These are phyloP conservation scores for Sycophila texana DNA, from an alignment of 2,888 invertebrate species.

Conservation along the genomic window DNA sequence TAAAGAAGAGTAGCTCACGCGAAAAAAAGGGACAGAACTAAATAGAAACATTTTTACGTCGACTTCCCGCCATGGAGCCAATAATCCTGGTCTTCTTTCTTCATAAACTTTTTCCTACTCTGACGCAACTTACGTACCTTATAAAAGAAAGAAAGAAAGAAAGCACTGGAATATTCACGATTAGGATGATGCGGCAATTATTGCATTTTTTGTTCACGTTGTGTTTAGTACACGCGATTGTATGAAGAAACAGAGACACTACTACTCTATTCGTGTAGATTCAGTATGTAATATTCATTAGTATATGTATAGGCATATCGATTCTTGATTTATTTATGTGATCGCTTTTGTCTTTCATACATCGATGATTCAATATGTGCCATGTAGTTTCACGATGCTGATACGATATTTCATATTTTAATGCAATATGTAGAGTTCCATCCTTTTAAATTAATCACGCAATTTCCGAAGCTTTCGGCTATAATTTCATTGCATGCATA, in stretches of 20 bases:
- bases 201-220: too few species aligned
- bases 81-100: slow-evolving; percentile 29
- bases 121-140: too few species aligned
- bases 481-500: slow-evolving; percentile 36
- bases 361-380: slow-evolving; percentile 21
- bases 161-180: too few species aligned
- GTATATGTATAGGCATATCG: slow-evolving; percentile 34
- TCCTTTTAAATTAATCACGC: slow-evolving; percentile 39
- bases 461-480: slow-evolving; percentile 7
- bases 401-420: slow-evolving; percentile 24
- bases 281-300: slow-evolving; percentile 27
- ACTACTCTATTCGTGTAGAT: too few species aligned
- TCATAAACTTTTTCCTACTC: neutral
- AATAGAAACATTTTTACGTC: slow-evolving; percentile 73
- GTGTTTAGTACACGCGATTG: too few species aligned
- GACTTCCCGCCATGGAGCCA: slow-evolving; percentile 37
- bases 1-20: slow-evolving; percentile 58
- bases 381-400: slow-evolving; percentile 19
- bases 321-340: slow-evolving; percentile 37
- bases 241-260: too few species aligned
- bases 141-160: too few species aligned
- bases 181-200: too few species aligned
- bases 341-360: slow-evolving; percentile 3
- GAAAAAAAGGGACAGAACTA: slow-evolving; percentile 67
- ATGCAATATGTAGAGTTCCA: slow-evolving; percentile 15